Evolutionary conservation across 2,113 vertebrate genomes (phyloP).

Genomic region (Cebus imitator): DNA sequence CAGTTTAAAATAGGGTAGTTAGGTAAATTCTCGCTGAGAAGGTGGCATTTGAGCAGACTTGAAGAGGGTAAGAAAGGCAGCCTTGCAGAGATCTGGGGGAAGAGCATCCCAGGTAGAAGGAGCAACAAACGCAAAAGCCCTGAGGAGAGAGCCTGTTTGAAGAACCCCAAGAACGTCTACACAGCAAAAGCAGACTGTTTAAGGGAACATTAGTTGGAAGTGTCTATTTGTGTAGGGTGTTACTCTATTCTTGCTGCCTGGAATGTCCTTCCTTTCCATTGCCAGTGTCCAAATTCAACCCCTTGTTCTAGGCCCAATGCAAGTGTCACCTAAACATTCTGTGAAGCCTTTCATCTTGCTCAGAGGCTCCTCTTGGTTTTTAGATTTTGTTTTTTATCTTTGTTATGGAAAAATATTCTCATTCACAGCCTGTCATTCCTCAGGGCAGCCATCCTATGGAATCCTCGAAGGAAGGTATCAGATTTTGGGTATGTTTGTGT

Average conservation of each 20-base stretch:
- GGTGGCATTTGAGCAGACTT: neutral
- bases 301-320: neutral
- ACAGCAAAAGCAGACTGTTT: neutral
- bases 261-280: neutral
- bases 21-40: neutral
- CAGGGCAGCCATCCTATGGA: neutral
- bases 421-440: neutral
- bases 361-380: neutral
- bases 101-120: neutral
- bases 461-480: neutral
- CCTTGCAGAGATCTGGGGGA: neutral
- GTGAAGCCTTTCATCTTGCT: neutral
- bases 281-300: neutral
- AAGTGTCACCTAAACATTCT: neutral
- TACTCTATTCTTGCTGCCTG: neutral
- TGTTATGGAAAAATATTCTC: neutral
- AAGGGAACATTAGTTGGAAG: neutral
- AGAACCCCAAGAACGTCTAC: neutral
- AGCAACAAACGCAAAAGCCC: neutral
- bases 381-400: conserved; percentile 32
- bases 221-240: neutral
- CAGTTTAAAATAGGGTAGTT: neutral
- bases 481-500: conserved; percentile 3
- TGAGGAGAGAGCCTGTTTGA: neutral
- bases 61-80: neutral